Base-by-base conservation (phyloP, 2,888 invertebrate genomes). In the Eudemis profundana region DNA sequence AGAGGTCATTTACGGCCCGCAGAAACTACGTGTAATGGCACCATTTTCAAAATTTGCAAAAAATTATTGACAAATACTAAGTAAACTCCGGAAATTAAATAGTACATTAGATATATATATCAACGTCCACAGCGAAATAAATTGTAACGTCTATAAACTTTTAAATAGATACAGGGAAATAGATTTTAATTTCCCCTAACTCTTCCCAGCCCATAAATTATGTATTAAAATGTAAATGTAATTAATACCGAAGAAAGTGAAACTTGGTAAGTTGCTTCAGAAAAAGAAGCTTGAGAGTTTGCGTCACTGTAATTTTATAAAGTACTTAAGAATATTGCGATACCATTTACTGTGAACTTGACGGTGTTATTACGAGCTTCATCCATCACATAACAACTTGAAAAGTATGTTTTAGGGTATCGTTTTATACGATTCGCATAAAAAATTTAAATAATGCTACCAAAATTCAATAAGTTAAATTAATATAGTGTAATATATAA, bases 181-280 rank as follows among this genome's bases (percentile, higher is more conserved):
- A 23, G 36, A 38, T 59, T 38, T 47, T n/a, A 57, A 33, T 57
- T 36, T 14, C 21, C 21, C 21, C 36, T 19, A 44, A 49, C 49
- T 54, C 10, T 40, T 40, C 17, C 27, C 19, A 60, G 40, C 10
- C 61, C 14, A 42, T 61, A 50, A 61, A 50, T 61, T 33, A 51
- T 61, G 49, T 50, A 49, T 60, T 17, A 60, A 40, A 60, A 60
- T 60, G 33, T 42, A 42, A 42, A 61, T 29, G 50, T 29, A 50
- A 51, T 50, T 50, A 49, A 59, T 49, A 42, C 38, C n/a, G 38
- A 38, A 12, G 49, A 60, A 33, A 47, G 38, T 15, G 47, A 59
- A 59, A 50, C 61, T 61, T 36, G 29, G n/a, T 33, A 50, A 50
- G 1, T 50, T 36, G 12, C 33, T 36, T 36, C 0, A 33, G 29